phyloP scores from a whole-genome alignment of 2,113 vertebrate genomes.

The Brienomyrus brachyistius region DNA sequence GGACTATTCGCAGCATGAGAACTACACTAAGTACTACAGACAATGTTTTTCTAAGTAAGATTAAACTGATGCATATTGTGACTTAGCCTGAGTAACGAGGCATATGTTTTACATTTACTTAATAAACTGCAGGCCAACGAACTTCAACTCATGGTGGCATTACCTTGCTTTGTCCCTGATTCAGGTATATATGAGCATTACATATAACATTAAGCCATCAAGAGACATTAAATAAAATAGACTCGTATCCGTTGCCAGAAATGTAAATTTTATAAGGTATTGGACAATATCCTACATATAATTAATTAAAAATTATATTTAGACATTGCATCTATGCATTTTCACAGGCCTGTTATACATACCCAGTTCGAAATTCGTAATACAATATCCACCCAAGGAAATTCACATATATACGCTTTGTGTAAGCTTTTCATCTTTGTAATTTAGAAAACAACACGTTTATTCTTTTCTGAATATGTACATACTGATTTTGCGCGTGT shows the following conservation, averaged over 20 bases:
- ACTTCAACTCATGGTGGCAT: background rate
- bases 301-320: background rate
- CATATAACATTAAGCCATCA: background rate
- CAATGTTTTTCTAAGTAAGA: background rate
- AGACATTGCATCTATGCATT: background rate
- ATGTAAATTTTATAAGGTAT: background rate
- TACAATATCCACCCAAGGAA: background rate
- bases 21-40: background rate
- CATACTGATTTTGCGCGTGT: background rate
- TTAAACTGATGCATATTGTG: conserved; percentile 5
- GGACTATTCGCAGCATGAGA: background rate
- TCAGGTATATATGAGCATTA: background rate
- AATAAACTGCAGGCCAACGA: conserved; percentile 17
- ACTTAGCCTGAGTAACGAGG: conserved; percentile 13
- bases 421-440: background rate
- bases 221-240: background rate
- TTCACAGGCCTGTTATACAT: background rate
- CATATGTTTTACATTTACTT: conserved; percentile 23
- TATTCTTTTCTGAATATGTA: background rate
- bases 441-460: background rate
- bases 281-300: background rate
- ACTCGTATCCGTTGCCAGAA: background rate
- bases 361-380: conserved; percentile 20
- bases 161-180: background rate
- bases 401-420: background rate